Evolutionary conservation across 2,888 invertebrate species (phyloP), one percentile per base, ranked within the genome.

Genomic region (Dugesia japonica): DNA sequence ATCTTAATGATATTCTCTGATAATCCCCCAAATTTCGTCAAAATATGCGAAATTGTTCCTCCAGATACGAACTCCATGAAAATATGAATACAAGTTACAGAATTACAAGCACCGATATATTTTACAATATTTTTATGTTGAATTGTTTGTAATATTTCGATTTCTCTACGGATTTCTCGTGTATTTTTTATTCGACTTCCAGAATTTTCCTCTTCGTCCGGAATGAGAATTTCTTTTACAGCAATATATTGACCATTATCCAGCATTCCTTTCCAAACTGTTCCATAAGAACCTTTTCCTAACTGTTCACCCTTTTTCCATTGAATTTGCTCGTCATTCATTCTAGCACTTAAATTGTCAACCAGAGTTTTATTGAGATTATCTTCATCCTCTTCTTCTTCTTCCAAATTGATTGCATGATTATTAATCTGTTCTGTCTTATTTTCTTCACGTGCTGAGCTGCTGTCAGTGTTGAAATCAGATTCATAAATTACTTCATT

Each of bases 1-100:
- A 81, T 80, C 31, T 82, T 80, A 79, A 84, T 83, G 72, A 85
- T 83, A 27, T 82, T 80, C 79, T 85, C 84, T 71, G 84, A 83
- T 73, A 85, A 80, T 0, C 84, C 82, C 13, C 85, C 85, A 80
- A 85, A 85, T 73, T 83, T 79, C 26, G 82, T 82, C 28, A 85
- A 79, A 26, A 85, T 80, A 79, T 81, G 82, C 56, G 84, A 83
- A 23, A 85, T 82, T 20, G 85, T 84, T 0, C 85, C 85, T 1
- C 85, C 85, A 20, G 85, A 83, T 1, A 85, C 82, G 80, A 83
- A 84, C 82, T 85, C 83, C 84, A 85, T 84, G 79, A 84, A 83
- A 77, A 85, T 84, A 79, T 82, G 82, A 42, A 85, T 83, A 20
- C 81, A 79, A 77, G 82, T 81, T 72, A 83, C 82, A 77, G 84